Conservation (phyloP, 2,888 invertebrate species). For the Drosophila sordidula region DNA sequence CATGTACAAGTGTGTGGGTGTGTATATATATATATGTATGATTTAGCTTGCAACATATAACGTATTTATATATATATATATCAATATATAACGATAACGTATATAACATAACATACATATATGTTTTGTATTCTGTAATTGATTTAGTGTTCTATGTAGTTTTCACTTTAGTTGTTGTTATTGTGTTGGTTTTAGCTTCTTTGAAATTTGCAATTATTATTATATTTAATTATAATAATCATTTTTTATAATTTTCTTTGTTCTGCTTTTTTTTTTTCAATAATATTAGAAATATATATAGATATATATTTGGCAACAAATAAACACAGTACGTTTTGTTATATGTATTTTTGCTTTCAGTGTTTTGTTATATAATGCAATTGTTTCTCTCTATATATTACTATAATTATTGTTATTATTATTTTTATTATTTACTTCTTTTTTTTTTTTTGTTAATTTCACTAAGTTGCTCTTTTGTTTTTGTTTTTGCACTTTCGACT, state of each 20-base stretch:
- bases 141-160: constrained; percentile 45
- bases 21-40: constrained; percentile 30
- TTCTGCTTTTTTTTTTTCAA: constrained; percentile 49
- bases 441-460: constrained; percentile 70
- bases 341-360: constrained; percentile 61
- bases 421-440: constrained; percentile 33
- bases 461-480: constrained; percentile 60
- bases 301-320: constrained; percentile 85
- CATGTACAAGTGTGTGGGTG: constrained; percentile 21
- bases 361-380: constrained; percentile 45
- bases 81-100: constrained; percentile 49
- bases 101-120: constrained; percentile 52
- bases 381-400: constrained; percentile 38
- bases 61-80: constrained; percentile 16
- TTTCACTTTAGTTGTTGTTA: constrained; percentile 33
- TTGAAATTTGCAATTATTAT: constrained; percentile 39
- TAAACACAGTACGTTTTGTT: constrained; percentile 85
- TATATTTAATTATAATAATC: constrained; percentile 16
- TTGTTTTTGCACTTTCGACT: constrained; percentile 60
- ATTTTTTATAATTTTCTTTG: constrained; percentile 30
- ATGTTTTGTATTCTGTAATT: constrained; percentile 31
- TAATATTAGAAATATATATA: constrained; percentile 73
- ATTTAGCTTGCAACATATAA: constrained; percentile 37
- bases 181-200: constrained; percentile 63
- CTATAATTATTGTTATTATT: constrained; percentile 41